phyloP scores from a whole-genome alignment of 2,113 vertebrate genomes.

The Vidua macroura region DNA sequence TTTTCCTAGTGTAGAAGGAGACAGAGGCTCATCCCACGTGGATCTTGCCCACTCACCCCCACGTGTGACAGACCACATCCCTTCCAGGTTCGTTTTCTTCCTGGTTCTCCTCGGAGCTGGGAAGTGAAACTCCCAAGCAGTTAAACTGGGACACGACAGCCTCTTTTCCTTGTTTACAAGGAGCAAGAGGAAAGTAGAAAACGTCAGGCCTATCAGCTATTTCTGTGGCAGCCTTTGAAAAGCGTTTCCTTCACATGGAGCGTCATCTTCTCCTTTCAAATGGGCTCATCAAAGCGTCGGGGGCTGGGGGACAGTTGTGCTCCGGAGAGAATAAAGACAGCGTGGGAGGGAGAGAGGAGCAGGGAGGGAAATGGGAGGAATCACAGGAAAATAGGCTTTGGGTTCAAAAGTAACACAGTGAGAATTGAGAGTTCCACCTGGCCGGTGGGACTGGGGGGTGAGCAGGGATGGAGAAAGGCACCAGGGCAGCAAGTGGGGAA shows the following conservation, averaged over 20 bases:
- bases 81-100: background rate
- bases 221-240: slow-evolving; percentile 62
- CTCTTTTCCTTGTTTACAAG: slow-evolving; percentile 56
- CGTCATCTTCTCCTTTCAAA: slow-evolving; percentile 34
- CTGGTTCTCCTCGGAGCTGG: background rate
- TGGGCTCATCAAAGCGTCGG: slow-evolving; percentile 35
- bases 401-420: background rate
- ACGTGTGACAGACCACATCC: background rate
- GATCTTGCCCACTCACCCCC: background rate
- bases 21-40: background rate
- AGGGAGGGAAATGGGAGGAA: background rate
- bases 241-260: slow-evolving; percentile 34
- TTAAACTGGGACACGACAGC: slow-evolving; percentile 49
- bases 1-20: background rate
- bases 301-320: slow-evolving; percentile 32
- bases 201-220: slow-evolving; percentile 52
- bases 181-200: slow-evolving; percentile 15
- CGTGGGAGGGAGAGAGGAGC: slow-evolving; percentile 11
- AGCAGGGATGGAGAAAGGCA: background rate
- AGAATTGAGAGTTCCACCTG: background rate
- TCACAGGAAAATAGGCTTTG: background rate
- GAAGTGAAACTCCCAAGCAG: slow-evolving; percentile 21
- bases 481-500: background rate
- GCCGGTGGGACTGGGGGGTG: fast-evolving
- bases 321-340: background rate